Conservation (phyloP, 2,888 invertebrate species). For the Apamea monoglypha region DNA sequence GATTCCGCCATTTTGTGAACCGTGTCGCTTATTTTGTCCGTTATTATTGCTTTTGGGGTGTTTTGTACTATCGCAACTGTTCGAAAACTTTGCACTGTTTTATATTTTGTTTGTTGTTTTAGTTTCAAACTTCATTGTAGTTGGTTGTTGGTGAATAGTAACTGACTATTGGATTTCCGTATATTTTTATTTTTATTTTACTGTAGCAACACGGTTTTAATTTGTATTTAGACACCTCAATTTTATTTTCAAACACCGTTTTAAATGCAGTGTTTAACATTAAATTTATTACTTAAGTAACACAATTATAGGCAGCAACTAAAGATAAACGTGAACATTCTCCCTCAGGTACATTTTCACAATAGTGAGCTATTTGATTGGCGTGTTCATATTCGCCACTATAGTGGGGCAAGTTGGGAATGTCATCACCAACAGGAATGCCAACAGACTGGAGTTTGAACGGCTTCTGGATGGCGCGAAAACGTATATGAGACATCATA, state of each 20-base stretch:
- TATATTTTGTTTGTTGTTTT: slow-evolving; percentile 69
- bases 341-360: slow-evolving; percentile 97
- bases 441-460: slow-evolving; percentile 98
- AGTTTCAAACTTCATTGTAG: slow-evolving; percentile 56
- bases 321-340: slow-evolving; percentile 43
- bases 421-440: slow-evolving; percentile 99
- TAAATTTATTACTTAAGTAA: not conserved
- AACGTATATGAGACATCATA: slow-evolving; percentile 99
- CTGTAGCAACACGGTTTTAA: slow-evolving; percentile 36
- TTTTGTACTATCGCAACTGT: slow-evolving; percentile 88
- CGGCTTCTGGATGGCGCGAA: slow-evolving; percentile 98
- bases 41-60: slow-evolving; percentile 78
- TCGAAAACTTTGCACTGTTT: slow-evolving; percentile 91
- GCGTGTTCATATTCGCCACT: slow-evolving; percentile 99
- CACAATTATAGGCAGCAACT: not conserved
- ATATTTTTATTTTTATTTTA: slow-evolving; percentile 24
- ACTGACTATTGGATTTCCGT: slow-evolving; percentile 35
- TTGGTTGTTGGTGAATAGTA: slow-evolving; percentile 36
- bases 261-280: not conserved
- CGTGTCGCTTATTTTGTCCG: slow-evolving; percentile 75
- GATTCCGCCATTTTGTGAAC: slow-evolving; percentile 87
- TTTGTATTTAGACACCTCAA: slow-evolving; percentile 37
- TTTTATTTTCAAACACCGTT: slow-evolving; percentile 22
- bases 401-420: slow-evolving; percentile 99
- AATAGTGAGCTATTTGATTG: slow-evolving; percentile 98